phyloP scores from a whole-genome alignment of 2,888 invertebrate genomes.

The Neoaliturus tenellus region DNA sequence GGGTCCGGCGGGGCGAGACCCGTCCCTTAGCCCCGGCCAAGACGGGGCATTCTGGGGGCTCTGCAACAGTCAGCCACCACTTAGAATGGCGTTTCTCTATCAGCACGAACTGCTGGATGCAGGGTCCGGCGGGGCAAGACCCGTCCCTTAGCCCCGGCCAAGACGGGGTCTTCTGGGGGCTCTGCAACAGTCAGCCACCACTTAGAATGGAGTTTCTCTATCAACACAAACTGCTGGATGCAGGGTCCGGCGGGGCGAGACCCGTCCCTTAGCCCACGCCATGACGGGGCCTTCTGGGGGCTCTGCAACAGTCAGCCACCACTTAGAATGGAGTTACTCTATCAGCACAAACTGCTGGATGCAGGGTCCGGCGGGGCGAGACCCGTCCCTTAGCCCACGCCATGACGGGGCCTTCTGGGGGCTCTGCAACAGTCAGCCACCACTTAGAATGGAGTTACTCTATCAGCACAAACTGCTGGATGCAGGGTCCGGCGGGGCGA shows the following conservation, averaged over 20 bases:
- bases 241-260: neutral
- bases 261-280: neutral
- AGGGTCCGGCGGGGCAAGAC: neutral
- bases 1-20: neutral
- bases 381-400: neutral
- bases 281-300: neutral
- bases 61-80: too few species aligned
- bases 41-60: neutral
- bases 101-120: slow-evolving; percentile 26
- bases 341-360: slow-evolving; percentile 33
- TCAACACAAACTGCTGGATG: slow-evolving; percentile 27
- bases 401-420: neutral
- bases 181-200: too few species aligned
- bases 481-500: neutral
- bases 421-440: neutral
- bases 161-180: neutral
- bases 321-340: too few species aligned
- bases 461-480: slow-evolving; percentile 29
- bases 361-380: neutral
- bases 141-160: neutral
- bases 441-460: too few species aligned
- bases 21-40: neutral
- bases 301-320: neutral
- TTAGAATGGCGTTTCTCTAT: slow-evolving; percentile 2
- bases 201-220: slow-evolving; percentile 2